These are phyloP conservation scores for Yasuhikotakia modesta DNA, from an alignment of 2,797 vertebrate genomes.

Conservation along the genomic window DNA sequence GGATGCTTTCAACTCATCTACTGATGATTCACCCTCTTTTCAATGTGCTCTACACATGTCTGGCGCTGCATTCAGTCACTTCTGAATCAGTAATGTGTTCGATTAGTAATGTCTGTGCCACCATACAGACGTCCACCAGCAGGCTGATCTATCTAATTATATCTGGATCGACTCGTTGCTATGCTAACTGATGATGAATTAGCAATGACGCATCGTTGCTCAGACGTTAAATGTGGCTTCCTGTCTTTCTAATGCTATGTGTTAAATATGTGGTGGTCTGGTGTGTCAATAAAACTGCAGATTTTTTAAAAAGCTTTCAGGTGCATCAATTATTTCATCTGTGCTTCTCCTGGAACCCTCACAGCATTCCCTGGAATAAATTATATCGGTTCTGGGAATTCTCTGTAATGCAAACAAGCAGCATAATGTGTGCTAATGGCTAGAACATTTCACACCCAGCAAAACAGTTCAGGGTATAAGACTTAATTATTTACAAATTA, in stretches of 20 bases:
- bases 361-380: slow-evolving; percentile 57
- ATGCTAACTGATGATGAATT: slow-evolving; percentile 50
- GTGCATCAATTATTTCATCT: slow-evolving; percentile 41
- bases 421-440: slow-evolving; percentile 56
- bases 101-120: slow-evolving; percentile 36
- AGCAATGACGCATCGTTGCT: slow-evolving; percentile 46
- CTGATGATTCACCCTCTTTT: slow-evolving; percentile 44
- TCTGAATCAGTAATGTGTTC: slow-evolving; percentile 60
- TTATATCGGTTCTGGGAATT: slow-evolving; percentile 69
- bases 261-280: slow-evolving; percentile 20
- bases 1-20: slow-evolving; percentile 42
- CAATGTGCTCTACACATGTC: slow-evolving; percentile 60
- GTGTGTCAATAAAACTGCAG: background rate
- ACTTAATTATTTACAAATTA: too few relatives aligned
- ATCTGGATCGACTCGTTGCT: slow-evolving; percentile 17
- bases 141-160: slow-evolving; percentile 28
- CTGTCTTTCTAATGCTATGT: slow-evolving; percentile 7
- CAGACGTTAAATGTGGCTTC: slow-evolving; percentile 28
- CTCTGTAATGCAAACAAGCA: slow-evolving; percentile 61
- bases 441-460: slow-evolving; percentile 60
- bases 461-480: slow-evolving; percentile 47
- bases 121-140: slow-evolving; percentile 51
- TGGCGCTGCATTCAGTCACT: slow-evolving; percentile 49
- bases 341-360: slow-evolving; percentile 39
- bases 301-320: slow-evolving; percentile 11